Percentiles rank a stretch among this genome's conserved stretches.
These are phyloP conservation scores for Bettongia penicillata DNA, from an alignment of 2,113 vertebrate species.

Conservation along the genomic window DNA sequence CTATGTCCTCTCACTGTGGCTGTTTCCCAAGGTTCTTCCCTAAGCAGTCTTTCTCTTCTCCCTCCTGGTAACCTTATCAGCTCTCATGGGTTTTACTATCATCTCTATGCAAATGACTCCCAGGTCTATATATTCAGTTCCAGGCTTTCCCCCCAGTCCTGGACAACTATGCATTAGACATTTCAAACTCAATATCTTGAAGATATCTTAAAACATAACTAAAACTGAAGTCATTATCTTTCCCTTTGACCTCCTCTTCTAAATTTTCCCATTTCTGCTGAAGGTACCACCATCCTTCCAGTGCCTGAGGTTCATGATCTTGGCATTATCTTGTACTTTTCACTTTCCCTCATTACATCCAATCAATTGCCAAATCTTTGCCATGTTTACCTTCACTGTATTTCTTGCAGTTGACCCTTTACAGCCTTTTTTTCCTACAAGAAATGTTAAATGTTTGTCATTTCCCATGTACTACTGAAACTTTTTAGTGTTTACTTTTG, in stretches of 20 bases:
- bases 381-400: not conserved
- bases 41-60: too few species aligned
- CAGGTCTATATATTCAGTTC: not conserved
- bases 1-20: not conserved
- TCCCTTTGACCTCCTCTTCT: not conserved
- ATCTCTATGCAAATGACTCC: not conserved
- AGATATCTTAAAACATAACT: not conserved
- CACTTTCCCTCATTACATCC: not conserved
- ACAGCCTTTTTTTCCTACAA: too few species aligned
- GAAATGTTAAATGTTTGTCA: not conserved
- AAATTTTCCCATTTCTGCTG: not conserved
- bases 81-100: not conserved
- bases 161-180: not conserved
- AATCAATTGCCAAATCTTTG: not conserved
- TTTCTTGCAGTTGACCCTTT: not conserved
- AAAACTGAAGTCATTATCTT: not conserved
- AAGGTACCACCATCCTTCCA: not conserved
- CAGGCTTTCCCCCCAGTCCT: not conserved
- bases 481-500: slow-evolving; percentile 19
- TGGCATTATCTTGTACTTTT: not conserved
- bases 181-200: not conserved
- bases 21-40: too few species aligned
- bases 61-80: not conserved
- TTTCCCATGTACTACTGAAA: not conserved
- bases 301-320: not conserved